Base-by-base conservation (phyloP, 2,888 invertebrate genomes). In the Lypha dubia region DNA sequence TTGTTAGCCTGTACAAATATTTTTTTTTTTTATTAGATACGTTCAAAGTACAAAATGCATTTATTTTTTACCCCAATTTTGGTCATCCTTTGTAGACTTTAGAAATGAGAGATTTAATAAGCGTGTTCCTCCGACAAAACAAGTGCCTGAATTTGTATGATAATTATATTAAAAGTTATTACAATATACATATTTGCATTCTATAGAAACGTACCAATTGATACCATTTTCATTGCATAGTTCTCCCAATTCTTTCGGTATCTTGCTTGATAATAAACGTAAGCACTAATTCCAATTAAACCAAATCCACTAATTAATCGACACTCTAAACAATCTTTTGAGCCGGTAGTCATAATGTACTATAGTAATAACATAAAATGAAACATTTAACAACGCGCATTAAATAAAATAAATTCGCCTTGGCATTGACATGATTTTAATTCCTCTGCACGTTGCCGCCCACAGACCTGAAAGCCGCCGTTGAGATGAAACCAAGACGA, bases 281-380 rank as follows among this genome's bases (percentile, higher is more conserved):
- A 95, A 82, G 93, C 93, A 84, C 95, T 95, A 81, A 94, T 94
- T 0, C 95, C 95, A 35, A 95, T 89, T 46, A 95, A 92, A 7
- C 95, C 95, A 9, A 92, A 90, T 7, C 95, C 94, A 79, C 95
- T 94, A 0, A 94, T 92, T 22, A 94, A 86, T 88, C 94, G 93
- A 88, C 95, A 95, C 0, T 93, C 92, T 7, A 93, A 87, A 85
- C 95, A 95, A 88, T 95, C 94, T 17, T 84, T 76, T 1, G 80
- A 32, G 2, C 73, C 60, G 11, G 9, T 1, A n/a, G 9, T 17
- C 84, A 84, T 84, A 15, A 32, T n/a, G n/a, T n/a, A n/a, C n/a
- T n/a, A n/a, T n/a, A n/a, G n/a, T n/a, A n/a, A n/a, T n/a, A n/a
- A n/a, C n/a, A n/a, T n/a, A n/a, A n/a, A n/a, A n/a, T n/a, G n/a